Conservation (phyloP, 2,888 invertebrate genomes). For the Euplagia quadripunctaria region DNA sequence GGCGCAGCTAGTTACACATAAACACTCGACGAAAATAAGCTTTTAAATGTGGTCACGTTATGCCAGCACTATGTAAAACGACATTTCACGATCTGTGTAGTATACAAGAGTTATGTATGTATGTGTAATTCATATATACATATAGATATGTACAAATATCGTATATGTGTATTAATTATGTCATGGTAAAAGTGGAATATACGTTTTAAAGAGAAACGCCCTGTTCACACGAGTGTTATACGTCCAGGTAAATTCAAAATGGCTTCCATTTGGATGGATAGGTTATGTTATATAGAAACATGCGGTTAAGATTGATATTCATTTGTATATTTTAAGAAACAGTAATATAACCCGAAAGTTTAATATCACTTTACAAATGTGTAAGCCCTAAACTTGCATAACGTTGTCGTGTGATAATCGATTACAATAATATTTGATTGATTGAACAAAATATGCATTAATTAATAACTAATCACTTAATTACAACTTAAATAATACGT, state of each 20-base stretch:
- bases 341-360: no score
- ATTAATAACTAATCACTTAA: no score
- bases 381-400: not conserved
- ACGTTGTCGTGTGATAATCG: not conserved
- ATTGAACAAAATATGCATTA: no score
- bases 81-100: slow-evolving; percentile 43
- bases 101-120: slow-evolving; percentile 11
- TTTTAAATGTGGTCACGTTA: slow-evolving; percentile 59
- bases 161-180: not conserved
- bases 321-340: no score
- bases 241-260: no score
- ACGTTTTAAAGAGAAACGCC: not conserved
- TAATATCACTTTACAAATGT: not conserved
- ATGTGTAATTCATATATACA: not conserved
- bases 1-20: not conserved
- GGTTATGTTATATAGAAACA: no score
- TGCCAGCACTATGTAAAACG: slow-evolving; percentile 53
- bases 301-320: no score
- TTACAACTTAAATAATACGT: no score
- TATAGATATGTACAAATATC: not conserved
- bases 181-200: not conserved
- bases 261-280: no score
- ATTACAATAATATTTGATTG: not conserved
- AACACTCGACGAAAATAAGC: slow-evolving; percentile 30
- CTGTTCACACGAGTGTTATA: no score